Percentiles rank a stretch among this genome's conserved stretches.
Evolutionary conservation across 2,797 vertebrate genomes (phyloP).

Genomic region (Thunnus albacares): DNA sequence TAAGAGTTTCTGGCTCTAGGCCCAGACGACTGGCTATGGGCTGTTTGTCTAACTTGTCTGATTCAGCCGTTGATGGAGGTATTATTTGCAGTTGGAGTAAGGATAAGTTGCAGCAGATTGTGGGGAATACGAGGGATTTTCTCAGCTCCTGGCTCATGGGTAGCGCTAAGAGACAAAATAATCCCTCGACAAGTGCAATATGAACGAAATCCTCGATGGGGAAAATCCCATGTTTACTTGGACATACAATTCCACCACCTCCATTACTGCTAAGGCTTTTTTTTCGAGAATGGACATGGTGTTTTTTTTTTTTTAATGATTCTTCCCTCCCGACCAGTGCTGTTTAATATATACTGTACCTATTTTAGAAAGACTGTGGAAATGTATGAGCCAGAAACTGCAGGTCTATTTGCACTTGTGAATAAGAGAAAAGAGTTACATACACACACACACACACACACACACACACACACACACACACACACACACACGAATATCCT

Average conservation of each 20-base stretch:
- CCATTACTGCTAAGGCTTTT: conserved; percentile 38
- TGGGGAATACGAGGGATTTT: conserved; percentile 75
- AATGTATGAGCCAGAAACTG: conserved; percentile 6
- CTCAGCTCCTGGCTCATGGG: conserved; percentile 63
- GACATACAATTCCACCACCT: conserved; percentile 57
- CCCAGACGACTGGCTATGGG: conserved; percentile 57
- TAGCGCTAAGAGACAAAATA: conserved; percentile 71
- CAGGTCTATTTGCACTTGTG: conserved; percentile 9
- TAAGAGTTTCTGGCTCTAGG: conserved; percentile 54
- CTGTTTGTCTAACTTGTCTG: conserved; percentile 67
- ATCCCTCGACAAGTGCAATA: conserved; percentile 78
- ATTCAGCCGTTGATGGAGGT: conserved; percentile 67
- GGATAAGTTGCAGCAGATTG: conserved; percentile 73
- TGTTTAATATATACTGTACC: neutral
- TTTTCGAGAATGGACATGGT: conserved; percentile 12
- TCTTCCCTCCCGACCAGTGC: neutral
- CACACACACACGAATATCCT: neutral
- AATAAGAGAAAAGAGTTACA: neutral
- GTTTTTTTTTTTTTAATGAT: conserved; percentile 2
- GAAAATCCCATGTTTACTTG: conserved; percentile 76
- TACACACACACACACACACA: conserved; percentile 5
- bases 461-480: conserved; percentile 9
- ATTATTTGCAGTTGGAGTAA: conserved; percentile 74
- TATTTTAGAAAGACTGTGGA: neutral
- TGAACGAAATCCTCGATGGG: conserved; percentile 70